Conservation (phyloP, 1,140 invertebrate species). For the Trachymyrmex septentrionalis region DNA sequence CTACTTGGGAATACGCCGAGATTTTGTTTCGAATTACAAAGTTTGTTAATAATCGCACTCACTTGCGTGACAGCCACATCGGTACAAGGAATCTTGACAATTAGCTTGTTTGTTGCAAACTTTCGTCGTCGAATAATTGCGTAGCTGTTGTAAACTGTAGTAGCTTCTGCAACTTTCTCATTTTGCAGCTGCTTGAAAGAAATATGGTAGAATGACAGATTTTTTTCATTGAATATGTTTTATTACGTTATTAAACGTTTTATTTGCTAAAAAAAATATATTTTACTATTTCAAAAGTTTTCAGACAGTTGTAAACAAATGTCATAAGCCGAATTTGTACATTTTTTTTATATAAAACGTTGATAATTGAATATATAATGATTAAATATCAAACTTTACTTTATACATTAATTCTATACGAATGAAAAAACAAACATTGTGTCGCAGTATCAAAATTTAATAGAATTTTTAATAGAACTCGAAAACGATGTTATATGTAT, state of each 20-base stretch:
- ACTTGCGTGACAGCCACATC: constrained; percentile 14
- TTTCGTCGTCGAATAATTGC: constrained; percentile 27
- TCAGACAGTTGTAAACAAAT: not conserved
- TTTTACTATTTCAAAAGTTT: not conserved
- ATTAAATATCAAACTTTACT: not conserved
- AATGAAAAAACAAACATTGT: not conserved
- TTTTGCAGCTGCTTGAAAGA: not conserved
- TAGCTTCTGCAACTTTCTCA: not conserved
- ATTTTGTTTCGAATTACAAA: constrained; percentile 50
- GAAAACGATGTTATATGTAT: not conserved
- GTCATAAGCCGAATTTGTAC: not conserved
- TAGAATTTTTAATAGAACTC: constrained; percentile 13
- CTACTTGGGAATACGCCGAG: too few species aligned
- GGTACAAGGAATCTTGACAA: constrained; percentile 33
- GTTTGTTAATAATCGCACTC: constrained; percentile 51
- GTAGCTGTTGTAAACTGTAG: too few species aligned
- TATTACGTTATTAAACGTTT: not conserved
- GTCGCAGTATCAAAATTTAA: not conserved
- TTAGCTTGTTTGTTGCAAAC: constrained; percentile 52
- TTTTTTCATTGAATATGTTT: not conserved
- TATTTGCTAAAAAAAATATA: not conserved
- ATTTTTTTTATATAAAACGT: not conserved
- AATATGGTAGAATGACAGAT: not conserved
- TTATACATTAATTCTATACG: not conserved
- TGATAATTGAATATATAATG: not conserved